These are phyloP conservation scores for Sarcophaga peregrina DNA, from an alignment of 1,140 invertebrate species.

Conservation along the genomic window DNA sequence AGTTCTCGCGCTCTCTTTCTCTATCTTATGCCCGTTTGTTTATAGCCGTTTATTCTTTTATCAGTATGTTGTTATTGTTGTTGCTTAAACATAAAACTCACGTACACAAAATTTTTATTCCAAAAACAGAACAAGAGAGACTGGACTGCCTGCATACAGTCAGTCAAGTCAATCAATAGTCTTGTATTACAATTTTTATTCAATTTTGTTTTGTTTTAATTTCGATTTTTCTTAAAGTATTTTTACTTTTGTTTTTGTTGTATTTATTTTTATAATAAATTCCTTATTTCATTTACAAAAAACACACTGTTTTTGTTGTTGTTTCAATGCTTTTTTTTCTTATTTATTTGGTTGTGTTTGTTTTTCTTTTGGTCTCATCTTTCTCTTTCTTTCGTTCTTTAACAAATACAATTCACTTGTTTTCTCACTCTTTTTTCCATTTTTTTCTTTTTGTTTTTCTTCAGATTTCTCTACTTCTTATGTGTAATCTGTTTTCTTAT, in stretches of 20 bases:
- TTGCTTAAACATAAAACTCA: not conserved
- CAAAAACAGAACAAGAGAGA: no score
- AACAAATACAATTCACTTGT: conserved; percentile 18
- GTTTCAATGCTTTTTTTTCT: conserved; percentile 4
- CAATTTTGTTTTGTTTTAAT: not conserved
- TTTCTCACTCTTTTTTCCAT: conserved; percentile 6
- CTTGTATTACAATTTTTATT: not conserved
- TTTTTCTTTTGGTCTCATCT: conserved; percentile 23
- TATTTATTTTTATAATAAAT: not conserved
- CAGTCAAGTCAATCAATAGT: no score
- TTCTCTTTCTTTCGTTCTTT: not conserved
- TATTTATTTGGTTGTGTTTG: not conserved
- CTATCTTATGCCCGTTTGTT: not conserved
- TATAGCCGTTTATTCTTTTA: not conserved
- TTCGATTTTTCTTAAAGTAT: no score
- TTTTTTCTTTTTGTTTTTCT: conserved; percentile 15
- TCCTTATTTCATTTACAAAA: not conserved
- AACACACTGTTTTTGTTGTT: no score
- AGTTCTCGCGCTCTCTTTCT: not conserved
- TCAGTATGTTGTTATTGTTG: not conserved
- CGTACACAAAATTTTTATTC: not conserved
- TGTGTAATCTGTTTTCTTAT: conserved; percentile 14
- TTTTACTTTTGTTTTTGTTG: no score
- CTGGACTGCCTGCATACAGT: not conserved
- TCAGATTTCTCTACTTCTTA: not conserved